These are phyloP conservation scores for Oasisia sp. DNA, from an alignment of 2,888 invertebrate genomes.

Conservation along the genomic window DNA sequence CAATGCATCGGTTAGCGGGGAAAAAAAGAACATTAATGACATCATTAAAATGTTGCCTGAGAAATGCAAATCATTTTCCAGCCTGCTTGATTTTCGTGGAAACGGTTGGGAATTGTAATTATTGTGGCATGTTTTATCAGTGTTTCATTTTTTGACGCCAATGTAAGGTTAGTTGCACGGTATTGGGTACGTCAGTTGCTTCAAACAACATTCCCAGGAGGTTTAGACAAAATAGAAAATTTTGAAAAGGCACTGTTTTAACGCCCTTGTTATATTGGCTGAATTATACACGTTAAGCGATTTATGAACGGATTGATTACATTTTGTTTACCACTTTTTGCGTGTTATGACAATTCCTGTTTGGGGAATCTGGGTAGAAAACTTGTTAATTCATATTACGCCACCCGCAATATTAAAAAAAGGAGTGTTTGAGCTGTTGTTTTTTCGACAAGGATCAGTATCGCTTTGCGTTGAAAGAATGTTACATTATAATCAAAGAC, in stretches of 20 bases:
- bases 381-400: not conserved
- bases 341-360: not conserved
- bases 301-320: not conserved
- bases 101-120: not conserved
- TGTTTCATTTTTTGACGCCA: not conserved
- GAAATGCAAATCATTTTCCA: not conserved
- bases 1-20: not conserved
- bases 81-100: not conserved
- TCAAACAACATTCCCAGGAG: not conserved
- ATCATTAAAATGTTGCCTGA: not conserved
- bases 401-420: not conserved
- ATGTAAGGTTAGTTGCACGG: not conserved
- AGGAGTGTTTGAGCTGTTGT: no score
- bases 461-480: not conserved
- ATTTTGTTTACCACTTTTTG: not conserved
- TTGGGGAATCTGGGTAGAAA: not conserved
- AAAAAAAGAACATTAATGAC: not conserved
- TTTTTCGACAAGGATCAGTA: not conserved
- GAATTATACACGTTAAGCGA: not conserved
- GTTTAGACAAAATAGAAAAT: not conserved
- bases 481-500: not conserved
- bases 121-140: not conserved
- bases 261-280: not conserved
- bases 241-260: not conserved
- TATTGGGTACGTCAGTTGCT: not conserved